Conservation (phyloP, 2,797 vertebrate species). For the Girardinus metallicus region DNA sequence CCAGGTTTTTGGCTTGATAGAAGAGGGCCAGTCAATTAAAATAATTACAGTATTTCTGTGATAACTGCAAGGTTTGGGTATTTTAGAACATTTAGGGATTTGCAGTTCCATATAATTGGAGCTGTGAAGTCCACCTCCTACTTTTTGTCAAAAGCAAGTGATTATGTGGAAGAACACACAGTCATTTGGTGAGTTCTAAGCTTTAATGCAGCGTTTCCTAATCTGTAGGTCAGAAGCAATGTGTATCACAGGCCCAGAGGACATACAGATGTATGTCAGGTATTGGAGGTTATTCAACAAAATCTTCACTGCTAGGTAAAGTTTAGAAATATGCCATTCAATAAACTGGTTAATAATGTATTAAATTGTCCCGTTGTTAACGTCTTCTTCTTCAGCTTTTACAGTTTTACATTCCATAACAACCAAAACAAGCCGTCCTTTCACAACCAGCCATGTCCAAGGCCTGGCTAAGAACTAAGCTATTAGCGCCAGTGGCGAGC, state of each 20-base stretch:
- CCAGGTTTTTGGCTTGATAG: conserved; percentile 68
- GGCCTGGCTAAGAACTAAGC: conserved; percentile 65
- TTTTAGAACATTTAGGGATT: conserved; percentile 76
- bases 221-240: conserved; percentile 54
- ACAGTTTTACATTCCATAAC: conserved; percentile 72
- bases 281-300: neutral
- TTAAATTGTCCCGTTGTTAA: conserved; percentile 25
- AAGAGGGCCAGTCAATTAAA: conserved; percentile 74
- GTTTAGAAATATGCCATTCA: neutral
- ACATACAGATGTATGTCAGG: conserved; percentile 15
- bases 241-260: conserved; percentile 39
- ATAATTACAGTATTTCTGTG: conserved; percentile 78
- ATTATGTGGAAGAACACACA: conserved; percentile 64
- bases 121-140: conserved; percentile 67
- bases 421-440: conserved; percentile 58
- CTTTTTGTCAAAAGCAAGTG: conserved; percentile 62
- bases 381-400: conserved; percentile 34
- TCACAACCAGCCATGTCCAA: conserved; percentile 50
- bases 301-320: neutral
- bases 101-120: conserved; percentile 74
- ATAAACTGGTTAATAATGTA: conserved; percentile 16
- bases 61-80: conserved; percentile 73
- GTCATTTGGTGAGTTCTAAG: conserved; percentile 65
- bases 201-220: conserved; percentile 53
- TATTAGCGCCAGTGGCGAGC: conserved; percentile 76